Conservation (phyloP, 2,797 vertebrate genomes). For the Pygocentrus nattereri region DNA sequence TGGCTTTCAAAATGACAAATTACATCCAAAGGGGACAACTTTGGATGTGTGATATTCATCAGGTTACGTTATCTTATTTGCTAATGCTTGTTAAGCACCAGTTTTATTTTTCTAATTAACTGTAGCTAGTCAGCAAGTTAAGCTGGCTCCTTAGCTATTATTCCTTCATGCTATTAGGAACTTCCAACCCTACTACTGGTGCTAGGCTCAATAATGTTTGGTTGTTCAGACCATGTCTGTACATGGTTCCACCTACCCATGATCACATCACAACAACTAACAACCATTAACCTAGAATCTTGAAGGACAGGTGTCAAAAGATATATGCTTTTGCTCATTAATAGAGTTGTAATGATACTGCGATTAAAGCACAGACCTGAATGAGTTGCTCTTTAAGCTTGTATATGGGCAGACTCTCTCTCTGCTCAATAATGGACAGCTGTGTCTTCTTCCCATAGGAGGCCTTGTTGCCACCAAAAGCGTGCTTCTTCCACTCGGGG, state of each 20-base stretch:
- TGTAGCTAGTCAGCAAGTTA: too few species aligned
- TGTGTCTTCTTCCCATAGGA: constrained; percentile 98
- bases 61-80: background rate
- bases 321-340: background rate
- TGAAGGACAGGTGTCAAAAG: background rate
- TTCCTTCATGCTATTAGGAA: too few species aligned
- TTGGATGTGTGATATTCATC: background rate
- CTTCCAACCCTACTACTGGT: background rate
- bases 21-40: too few species aligned
- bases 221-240: background rate
- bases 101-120: background rate
- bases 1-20: too few species aligned
- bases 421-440: constrained; percentile 96
- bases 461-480: constrained; percentile 97
- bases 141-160: too few species aligned
- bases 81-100: background rate
- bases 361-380: constrained; percentile 78
- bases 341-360: background rate
- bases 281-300: background rate
- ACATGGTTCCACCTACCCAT: background rate
- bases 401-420: constrained; percentile 97
- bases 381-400: constrained; percentile 98
- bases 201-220: background rate
- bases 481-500: constrained; percentile 99
- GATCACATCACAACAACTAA: background rate